Evolutionary conservation across 2,113 vertebrate genomes (phyloP).

Genomic region (Thermophis baileyi): DNA sequence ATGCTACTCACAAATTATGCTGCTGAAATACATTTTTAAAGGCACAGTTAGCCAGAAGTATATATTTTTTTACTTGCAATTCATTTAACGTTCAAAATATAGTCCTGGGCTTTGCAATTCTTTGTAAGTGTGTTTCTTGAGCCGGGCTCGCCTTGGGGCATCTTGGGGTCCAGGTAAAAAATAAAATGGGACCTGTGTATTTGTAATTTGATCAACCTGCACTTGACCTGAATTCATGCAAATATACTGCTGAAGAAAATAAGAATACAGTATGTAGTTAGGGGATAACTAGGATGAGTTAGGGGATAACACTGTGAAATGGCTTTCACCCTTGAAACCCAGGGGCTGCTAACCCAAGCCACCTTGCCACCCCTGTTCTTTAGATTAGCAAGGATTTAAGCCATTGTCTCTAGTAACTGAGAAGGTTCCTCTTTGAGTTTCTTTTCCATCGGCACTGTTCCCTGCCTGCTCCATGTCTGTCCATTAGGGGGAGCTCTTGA

Average conservation of each 20-base stretch:
- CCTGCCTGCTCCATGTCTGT: neutral
- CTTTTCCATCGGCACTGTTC: neutral
- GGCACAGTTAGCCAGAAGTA: neutral
- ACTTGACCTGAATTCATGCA: neutral
- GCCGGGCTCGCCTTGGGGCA: neutral
- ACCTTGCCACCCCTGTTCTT: neutral
- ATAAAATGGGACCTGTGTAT: neutral
- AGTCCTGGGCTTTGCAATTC: neutral
- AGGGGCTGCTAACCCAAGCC: neutral
- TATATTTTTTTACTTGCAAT: neutral
- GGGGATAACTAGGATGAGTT: too few species aligned
- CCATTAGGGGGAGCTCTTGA: constrained; percentile 25
- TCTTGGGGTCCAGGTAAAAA: neutral
- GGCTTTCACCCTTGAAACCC: neutral
- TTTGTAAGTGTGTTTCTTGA: neutral
- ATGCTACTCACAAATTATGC: neutral
- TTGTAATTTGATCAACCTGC: neutral
- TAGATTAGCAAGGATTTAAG: neutral
- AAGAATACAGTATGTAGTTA: neutral
- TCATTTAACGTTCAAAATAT: neutral
- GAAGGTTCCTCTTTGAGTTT: neutral
- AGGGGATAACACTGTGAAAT: too few species aligned
- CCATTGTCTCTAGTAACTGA: neutral
- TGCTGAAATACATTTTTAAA: neutral
- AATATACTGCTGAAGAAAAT: neutral